These are phyloP conservation scores for Clunio marinus DNA, from an alignment of 2,888 invertebrate genomes.

Conservation along the genomic window DNA sequence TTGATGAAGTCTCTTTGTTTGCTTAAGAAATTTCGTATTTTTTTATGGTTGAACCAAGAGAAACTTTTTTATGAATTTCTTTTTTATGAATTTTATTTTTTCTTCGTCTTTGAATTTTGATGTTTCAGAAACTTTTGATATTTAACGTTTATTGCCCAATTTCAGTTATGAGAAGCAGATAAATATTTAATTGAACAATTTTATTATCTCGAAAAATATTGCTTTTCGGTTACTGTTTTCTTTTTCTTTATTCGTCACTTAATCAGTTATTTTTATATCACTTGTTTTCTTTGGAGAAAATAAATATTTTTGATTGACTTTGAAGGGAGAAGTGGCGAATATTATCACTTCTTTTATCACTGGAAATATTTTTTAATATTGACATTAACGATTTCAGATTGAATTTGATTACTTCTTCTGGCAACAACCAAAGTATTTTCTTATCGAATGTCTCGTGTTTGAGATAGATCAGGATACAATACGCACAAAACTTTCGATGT, in stretches of 20 bases:
- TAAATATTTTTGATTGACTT: slow-evolving; percentile 9
- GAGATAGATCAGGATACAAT: no score
- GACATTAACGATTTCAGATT: no score
- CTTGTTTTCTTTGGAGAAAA: neutral
- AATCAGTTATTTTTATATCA: no score
- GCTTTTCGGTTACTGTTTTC: neutral
- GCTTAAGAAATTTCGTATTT: no score
- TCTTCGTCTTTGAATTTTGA: neutral
- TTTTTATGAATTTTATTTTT: neutral
- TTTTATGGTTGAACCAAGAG: neutral
- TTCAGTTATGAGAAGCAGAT: no score
- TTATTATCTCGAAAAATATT: slow-evolving; percentile 9
- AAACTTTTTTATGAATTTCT: neutral
- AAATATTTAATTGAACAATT: slow-evolving; percentile 8
- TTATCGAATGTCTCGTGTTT: no score
- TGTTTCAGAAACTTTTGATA: neutral
- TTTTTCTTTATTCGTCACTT: neutral
- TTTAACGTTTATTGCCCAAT: neutral
- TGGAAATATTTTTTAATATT: neutral
- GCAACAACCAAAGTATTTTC: no score
- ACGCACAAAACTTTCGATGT: slow-evolving; percentile 5
- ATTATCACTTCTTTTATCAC: slow-evolving; percentile 13
- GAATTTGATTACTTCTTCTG: no score
- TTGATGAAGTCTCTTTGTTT: no score
- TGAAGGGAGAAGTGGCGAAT: neutral